These are phyloP conservation scores for Mamestra configurata DNA, from an alignment of 1,140 invertebrate species.

Conservation along the genomic window DNA sequence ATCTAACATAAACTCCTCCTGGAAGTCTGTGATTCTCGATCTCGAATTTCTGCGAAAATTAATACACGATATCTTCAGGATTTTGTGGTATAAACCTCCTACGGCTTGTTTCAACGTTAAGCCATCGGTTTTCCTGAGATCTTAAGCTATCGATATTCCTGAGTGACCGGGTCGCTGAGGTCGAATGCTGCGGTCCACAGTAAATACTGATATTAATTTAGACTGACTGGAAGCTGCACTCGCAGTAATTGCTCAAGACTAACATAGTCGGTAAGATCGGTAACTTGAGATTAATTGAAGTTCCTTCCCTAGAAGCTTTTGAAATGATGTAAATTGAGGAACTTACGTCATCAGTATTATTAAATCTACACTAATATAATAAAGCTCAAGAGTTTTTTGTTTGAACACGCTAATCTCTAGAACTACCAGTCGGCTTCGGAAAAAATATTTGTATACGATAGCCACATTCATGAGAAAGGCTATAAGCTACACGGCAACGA, in stretches of 20 bases:
- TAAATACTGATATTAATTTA: not conserved
- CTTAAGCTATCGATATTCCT: not conserved
- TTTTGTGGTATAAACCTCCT: not conserved
- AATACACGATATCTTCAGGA: not conserved
- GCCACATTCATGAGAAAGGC: too few relatives aligned
- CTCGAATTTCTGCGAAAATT: not conserved
- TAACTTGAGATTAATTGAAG: not conserved
- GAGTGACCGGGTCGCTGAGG: not conserved
- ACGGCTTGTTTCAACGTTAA: not conserved
- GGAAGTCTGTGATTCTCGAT: not conserved
- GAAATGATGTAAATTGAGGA: not conserved
- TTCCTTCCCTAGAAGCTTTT: not conserved
- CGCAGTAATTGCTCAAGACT: not conserved
- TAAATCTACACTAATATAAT: too few relatives aligned
- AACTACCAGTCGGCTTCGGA: too few relatives aligned
- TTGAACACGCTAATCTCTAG: too few relatives aligned
- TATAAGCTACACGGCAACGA: too few relatives aligned
- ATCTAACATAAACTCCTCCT: too few relatives aligned
- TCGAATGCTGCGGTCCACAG: not conserved
- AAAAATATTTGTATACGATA: too few relatives aligned
- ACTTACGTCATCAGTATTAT: too few relatives aligned
- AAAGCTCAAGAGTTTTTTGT: too few relatives aligned
- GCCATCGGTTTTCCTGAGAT: too few relatives aligned
- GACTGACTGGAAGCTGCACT: not conserved
- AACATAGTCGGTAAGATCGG: not conserved